Evolutionary conservation across 2,797 vertebrate species (phyloP).

Genomic region (Moxostoma hubbsi): DNA sequence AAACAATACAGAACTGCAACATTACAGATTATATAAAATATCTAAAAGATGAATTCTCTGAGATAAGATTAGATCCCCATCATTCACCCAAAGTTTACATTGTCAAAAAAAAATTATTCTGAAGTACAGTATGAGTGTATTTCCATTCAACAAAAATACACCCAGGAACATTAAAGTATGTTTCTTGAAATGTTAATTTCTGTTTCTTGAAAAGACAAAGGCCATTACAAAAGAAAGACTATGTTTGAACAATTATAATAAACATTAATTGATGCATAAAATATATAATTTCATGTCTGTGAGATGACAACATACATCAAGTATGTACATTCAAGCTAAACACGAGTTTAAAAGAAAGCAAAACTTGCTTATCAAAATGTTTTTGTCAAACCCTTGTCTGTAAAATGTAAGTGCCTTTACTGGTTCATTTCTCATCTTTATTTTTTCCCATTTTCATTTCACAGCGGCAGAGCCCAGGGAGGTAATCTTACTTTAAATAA

Average conservation of each 20-base stretch:
- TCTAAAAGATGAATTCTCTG: too few species aligned
- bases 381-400: neutral
- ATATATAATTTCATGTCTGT: neutral
- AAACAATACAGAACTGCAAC: too few species aligned
- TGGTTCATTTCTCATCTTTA: neutral
- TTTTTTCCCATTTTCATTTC: neutral
- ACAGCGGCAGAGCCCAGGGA: neutral
- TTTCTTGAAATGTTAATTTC: too few species aligned
- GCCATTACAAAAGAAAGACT: too few species aligned
- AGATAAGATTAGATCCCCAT: too few species aligned
- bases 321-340: neutral
- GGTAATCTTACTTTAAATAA: neutral
- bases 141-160: too few species aligned
- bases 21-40: too few species aligned
- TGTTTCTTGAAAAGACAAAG: too few species aligned
- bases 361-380: neutral
- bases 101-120: too few species aligned
- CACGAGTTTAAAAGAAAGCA: neutral
- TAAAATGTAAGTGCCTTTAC: neutral
- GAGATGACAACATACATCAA: neutral
- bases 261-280: neutral
- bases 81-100: too few species aligned
- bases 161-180: too few species aligned
- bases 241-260: neutral
- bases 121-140: too few species aligned